A percentile compares a stretch with the other conserved stretches of the same genome.
Evolutionary conservation across 2,113 vertebrate species (phyloP).

Genomic region (Myotis yumanensis): DNA sequence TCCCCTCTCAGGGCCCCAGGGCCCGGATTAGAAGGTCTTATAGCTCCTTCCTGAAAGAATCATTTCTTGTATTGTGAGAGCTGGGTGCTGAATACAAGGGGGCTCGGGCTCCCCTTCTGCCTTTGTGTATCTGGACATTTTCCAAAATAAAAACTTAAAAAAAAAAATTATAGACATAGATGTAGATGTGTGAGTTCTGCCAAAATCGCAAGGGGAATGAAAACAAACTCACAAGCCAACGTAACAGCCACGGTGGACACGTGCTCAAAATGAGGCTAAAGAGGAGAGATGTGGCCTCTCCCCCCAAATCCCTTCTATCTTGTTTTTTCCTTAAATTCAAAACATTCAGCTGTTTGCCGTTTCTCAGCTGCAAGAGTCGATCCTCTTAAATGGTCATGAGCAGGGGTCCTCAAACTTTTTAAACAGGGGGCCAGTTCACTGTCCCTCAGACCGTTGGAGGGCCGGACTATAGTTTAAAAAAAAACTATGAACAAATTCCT

Average conservation of each 20-base stretch:
- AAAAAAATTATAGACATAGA: background rate
- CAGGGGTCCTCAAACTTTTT: too few relatives aligned
- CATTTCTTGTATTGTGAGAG: background rate
- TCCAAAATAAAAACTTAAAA: background rate
- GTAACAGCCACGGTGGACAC: background rate
- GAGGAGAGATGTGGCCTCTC: background rate
- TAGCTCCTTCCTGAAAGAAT: background rate
- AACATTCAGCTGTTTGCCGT: background rate
- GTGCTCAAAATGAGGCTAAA: background rate
- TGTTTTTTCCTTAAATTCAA: too few relatives aligned
- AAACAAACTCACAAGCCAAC: background rate
- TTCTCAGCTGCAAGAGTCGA: background rate
- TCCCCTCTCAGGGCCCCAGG: background rate
- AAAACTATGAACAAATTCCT: too few relatives aligned
- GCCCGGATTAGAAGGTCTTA: background rate
- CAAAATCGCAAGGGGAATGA: background rate
- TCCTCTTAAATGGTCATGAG: background rate
- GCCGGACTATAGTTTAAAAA: too few relatives aligned
- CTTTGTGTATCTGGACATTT: background rate
- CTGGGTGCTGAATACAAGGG: background rate
- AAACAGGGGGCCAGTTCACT: too few relatives aligned
- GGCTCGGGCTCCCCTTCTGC: background rate
- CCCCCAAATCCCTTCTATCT: background rate
- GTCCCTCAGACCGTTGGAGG: too few relatives aligned
- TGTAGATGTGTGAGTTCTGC: background rate